These are phyloP conservation scores for Loriculus beryllinus DNA, from an alignment of 2,797 vertebrate species.

Conservation along the genomic window DNA sequence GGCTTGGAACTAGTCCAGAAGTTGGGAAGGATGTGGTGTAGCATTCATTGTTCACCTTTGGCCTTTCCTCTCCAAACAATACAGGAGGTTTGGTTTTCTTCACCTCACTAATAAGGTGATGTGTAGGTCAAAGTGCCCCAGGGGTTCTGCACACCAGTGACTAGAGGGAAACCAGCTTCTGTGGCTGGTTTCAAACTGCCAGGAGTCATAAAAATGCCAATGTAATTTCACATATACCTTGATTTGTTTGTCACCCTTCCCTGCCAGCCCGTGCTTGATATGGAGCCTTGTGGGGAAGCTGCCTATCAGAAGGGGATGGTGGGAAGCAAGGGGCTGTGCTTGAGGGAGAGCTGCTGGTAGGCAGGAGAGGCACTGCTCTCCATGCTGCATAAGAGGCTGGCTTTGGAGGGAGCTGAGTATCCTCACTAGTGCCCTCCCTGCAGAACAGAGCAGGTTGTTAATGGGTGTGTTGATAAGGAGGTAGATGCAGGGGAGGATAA, in stretches of 20 bases:
- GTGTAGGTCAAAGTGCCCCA: not conserved
- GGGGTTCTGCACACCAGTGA: not conserved
- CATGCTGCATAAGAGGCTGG: rapidly evolving
- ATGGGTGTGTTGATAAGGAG: not conserved
- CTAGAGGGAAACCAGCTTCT: not conserved
- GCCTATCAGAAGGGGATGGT: not conserved
- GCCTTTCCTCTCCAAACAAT: not conserved
- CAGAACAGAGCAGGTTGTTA: not conserved
- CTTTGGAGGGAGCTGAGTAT: not conserved
- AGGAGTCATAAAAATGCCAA: not conserved
- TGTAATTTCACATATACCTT: rapidly evolving
- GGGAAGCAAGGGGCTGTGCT: not conserved
- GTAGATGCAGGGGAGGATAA: not conserved
- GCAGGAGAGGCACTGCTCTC: not conserved
- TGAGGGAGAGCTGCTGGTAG: not conserved
- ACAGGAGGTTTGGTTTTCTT: not conserved
- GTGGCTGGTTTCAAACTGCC: not conserved
- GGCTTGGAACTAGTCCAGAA: not conserved
- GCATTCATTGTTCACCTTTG: not conserved
- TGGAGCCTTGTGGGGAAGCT: not conserved
- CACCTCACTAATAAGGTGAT: not conserved
- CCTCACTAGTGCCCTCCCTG: not conserved
- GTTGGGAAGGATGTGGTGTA: not conserved
- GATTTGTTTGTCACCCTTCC: not conserved
- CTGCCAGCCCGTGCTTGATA: not conserved